Percentiles rank a stretch among this genome's conserved stretches.
Conservation (phyloP, 2,797 vertebrate species). For the Spondyliosoma cantharus region DNA sequence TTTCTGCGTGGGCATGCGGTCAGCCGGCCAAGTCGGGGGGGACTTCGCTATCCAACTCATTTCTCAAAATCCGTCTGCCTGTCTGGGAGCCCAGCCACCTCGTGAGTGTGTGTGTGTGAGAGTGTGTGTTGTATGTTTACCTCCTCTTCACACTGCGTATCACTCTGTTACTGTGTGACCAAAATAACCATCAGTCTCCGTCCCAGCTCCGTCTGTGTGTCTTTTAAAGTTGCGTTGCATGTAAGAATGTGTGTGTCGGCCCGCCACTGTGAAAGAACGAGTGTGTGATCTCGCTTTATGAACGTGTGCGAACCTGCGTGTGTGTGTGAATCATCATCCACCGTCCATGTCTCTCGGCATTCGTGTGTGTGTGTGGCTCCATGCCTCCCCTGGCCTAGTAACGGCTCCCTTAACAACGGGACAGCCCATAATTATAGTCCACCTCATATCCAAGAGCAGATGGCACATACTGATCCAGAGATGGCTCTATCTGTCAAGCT, state of each 20-base stretch:
- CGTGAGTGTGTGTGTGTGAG: conserved; percentile 24
- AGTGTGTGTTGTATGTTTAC: conserved; percentile 28
- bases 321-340: conserved; percentile 15
- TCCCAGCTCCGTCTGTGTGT: conserved; percentile 24
- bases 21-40: conserved; percentile 57
- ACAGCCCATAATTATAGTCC: conserved; percentile 77
- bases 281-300: conserved; percentile 7
- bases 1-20: conserved; percentile 61
- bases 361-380: conserved; percentile 31
- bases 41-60: conserved; percentile 57
- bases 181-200: conserved; percentile 30
- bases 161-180: conserved; percentile 40
- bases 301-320: not conserved
- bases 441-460: conserved; percentile 77
- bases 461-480: conserved; percentile 75
- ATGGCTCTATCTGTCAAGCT: conserved; percentile 73
- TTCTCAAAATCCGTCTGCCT: conserved; percentile 71
- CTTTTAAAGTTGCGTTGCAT: not conserved
- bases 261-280: not conserved
- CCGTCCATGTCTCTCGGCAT: conserved; percentile 1
- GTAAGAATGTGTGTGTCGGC: conserved; percentile 1
- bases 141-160: conserved; percentile 42
- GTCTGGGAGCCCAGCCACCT: conserved; percentile 56
- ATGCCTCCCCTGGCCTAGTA: conserved; percentile 60
- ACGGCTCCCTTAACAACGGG: conserved; percentile 74